Base-by-base conservation (phyloP, 1,140 invertebrate species). In the Aphidius gifuensis region DNA sequence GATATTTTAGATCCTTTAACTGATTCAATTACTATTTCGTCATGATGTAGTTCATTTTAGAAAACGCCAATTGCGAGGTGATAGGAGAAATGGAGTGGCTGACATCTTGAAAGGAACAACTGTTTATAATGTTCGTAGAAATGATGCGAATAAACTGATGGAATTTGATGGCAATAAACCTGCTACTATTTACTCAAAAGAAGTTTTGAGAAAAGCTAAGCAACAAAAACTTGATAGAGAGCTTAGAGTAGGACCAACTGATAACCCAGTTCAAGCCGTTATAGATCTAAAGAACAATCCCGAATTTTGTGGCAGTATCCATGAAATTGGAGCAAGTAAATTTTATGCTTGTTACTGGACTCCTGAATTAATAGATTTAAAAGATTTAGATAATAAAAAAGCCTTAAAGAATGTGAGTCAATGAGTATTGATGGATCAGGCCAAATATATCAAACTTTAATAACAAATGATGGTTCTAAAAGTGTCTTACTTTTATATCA, bases 381-480 rank as follows among this genome's bases (percentile, higher is more conserved):
- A 62, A 43, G 54, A 59, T 9, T 23, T 46, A 11, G 59, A 59
- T 46, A 23, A 51, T 5, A 64, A 59, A 44, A 58, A 54, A 38
- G 60, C 61, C 42, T 4, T 38, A n/a, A 38, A 64, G 7, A n/a
- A n/a, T n/a, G n/a, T n/a, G 57, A 16, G 9, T 60, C 50, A 32
- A 62, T 67, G 1, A 62, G 57, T 47, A 60, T 64, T 23, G 65
- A 66, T 44, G 65, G 55, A 21, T 59, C 65, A n/a, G 65, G 65
- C 11, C 44, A 47, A 23, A 60, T 66, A 38, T 40, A 61, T 6
- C 54, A 56, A 51, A 44, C 58, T 32, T 49, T 60, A 6, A 50
- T 59, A 21, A 53, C 58, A 58, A 51, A 47, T 5, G 65, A 66
- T 54, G 54, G 53, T 40, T 66, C 58, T 2, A 60, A 64, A 32